Base-by-base conservation (phyloP, 2,888 invertebrate genomes). In the Drosophila mayaguana region DNA sequence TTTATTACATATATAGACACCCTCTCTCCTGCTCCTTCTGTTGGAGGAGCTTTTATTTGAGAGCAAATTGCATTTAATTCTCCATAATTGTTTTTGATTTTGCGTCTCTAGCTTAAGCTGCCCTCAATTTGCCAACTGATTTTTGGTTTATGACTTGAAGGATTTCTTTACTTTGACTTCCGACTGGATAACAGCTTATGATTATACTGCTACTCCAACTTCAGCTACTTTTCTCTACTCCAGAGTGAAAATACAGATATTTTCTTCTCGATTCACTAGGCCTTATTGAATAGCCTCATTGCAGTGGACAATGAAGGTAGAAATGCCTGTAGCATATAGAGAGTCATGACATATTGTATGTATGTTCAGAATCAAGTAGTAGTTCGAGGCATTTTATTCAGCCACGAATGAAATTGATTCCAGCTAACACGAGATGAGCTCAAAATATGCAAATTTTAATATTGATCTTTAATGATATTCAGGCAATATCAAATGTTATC, bases 71-170 rank as follows among this genome's bases (percentile, higher is more conserved):
- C 32, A 50, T 32, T 50, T 18, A 32, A 32, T 32, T 32, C 28
- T 3, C 32, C 28, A 12, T 18, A 50, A 32, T 50, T 50, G 32
- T 50, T 32, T 50, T 50, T 32, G 48, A 32, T 50, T 50, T 50
- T 6, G 12, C 48, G 8, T 32, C 18, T 12, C 18, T 5, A 18
- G 12, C 18, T 50, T 32, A 18, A 28, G 48, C 18, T 50, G 18
- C 32, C 18, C 11, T 3, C 48, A 32, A 32, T 32, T 32, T 18
- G 11, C 48, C 12, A 3, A 1, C 11, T 11, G 28, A 46, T n/a
- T 28, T 28, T 28, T 11, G 28, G 48, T 18, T 18, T 18, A 32
- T 48, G 22, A 22, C 25, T n/a, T 22, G 22, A 12, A 12, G 12
- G 12, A 32, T 32, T 6, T 11, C 11, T 6, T n/a, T 48, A 6